These are phyloP conservation scores for Gouania willdenowi DNA, from an alignment of 2,797 vertebrate species.

Conservation along the genomic window DNA sequence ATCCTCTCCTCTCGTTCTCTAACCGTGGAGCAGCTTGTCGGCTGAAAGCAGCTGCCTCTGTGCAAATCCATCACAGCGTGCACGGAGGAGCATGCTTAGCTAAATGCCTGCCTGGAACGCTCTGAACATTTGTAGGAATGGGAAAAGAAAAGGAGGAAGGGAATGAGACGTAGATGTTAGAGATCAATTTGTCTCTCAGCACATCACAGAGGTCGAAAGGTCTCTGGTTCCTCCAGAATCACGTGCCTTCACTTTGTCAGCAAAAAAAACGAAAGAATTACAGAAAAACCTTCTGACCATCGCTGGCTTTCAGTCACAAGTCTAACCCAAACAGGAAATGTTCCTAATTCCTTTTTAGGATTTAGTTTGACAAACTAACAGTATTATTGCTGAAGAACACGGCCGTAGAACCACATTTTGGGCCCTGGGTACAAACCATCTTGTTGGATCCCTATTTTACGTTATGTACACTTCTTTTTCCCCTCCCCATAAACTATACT, in stretches of 20 bases:
- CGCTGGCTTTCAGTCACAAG: background rate
- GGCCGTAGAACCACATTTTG: no score
- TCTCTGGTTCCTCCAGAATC: conserved; percentile 15
- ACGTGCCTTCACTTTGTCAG: conserved; percentile 13
- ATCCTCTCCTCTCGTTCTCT: conserved; percentile 34
- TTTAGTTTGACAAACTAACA: no score
- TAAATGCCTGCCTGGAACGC: conserved; percentile 48
- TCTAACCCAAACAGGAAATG: no score
- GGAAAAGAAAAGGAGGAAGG: background rate
- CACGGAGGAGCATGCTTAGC: conserved; percentile 52
- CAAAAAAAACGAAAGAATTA: no score
- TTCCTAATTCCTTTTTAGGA: no score
- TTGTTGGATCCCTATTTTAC: no score
- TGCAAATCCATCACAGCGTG: conserved; percentile 61
- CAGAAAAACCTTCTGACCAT: background rate
- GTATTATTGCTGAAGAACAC: no score
- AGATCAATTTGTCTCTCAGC: conserved; percentile 16
- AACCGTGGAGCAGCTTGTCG: conserved; percentile 51
- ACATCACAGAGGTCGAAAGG: conserved; percentile 21
- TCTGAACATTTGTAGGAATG: conserved; percentile 27
- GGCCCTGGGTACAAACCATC: no score
- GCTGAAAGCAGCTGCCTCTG: conserved; percentile 57
- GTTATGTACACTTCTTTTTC: no score
- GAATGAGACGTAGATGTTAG: conserved; percentile 2
- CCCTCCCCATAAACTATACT: no score